A percentile compares a stretch with the other conserved stretches of the same genome.
Evolutionary conservation across 2,797 vertebrate species (phyloP).

Genomic region (Hephaestus fuliginosus): DNA sequence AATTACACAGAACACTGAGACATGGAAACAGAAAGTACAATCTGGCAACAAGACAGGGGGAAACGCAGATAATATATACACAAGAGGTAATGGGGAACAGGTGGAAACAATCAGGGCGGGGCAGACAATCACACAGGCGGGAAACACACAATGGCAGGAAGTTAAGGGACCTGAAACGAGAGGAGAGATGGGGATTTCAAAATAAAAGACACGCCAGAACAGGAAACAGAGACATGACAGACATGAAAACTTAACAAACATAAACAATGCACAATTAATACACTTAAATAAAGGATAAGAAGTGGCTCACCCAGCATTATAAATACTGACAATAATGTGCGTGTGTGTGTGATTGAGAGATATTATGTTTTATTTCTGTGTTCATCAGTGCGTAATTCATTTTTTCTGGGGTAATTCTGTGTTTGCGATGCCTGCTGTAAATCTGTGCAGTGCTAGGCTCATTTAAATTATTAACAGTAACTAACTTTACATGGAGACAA

Average conservation of each 20-base stretch:
- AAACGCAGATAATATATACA: no score
- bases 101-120: no score
- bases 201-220: no score
- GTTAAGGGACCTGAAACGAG: no score
- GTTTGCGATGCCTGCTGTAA: neutral
- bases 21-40: no score
- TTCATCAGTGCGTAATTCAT: neutral
- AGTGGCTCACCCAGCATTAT: neutral
- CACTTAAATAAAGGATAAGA: slow-evolving; percentile 8
- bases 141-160: no score
- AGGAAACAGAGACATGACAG: no score
- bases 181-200: no score
- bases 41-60: no score
- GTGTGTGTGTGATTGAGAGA: neutral
- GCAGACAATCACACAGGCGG: no score
- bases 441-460: slow-evolving; percentile 6
- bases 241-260: neutral
- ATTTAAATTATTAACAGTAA: slow-evolving; percentile 44
- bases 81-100: no score
- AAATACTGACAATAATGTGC: neutral
- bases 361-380: neutral
- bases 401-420: neutral
- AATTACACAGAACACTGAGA: no score
- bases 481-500: slow-evolving; percentile 14
- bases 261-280: slow-evolving; percentile 21